Percentiles rank a stretch among this genome's conserved stretches.
Conservation (phyloP, 2,797 vertebrate genomes). For the Bufotes viridis region DNA sequence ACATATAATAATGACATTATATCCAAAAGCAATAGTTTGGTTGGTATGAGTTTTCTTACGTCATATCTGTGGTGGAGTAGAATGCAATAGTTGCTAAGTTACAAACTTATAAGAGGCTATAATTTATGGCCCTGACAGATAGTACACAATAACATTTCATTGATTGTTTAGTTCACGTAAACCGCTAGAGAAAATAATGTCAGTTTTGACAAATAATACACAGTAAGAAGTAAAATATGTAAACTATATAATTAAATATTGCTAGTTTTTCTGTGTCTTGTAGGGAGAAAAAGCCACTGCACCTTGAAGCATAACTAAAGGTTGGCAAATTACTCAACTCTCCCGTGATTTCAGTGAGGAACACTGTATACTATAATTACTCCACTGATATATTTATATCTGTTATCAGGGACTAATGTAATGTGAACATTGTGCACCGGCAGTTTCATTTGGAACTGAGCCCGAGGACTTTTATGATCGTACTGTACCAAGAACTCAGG, state of each 20-base stretch:
- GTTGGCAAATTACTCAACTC: conserved; percentile 28
- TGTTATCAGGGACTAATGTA: conserved; percentile 53
- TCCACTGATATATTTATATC: conserved; percentile 53
- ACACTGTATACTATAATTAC: conserved; percentile 54
- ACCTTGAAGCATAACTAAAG: background rate
- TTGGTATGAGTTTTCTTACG: too few relatives aligned
- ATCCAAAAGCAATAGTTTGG: too few relatives aligned
- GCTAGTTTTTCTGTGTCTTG: background rate
- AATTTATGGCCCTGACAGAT: background rate
- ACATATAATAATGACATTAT: too few relatives aligned
- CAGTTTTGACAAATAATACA: background rate
- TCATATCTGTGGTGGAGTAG: too few relatives aligned
- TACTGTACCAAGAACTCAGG: background rate
- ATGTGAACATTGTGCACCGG: conserved; percentile 59
- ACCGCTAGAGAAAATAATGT: background rate
- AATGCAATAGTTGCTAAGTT: too few relatives aligned
- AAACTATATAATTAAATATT: background rate
- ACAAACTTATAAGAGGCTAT: background rate
- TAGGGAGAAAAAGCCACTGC: background rate
- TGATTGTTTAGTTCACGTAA: background rate
- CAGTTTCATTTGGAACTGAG: conserved; percentile 55
- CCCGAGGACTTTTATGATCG: conserved; percentile 49
- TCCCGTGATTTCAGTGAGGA: conserved; percentile 27
- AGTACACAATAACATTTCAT: background rate
- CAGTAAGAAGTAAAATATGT: background rate